These are phyloP conservation scores for Desmophyllum pertusum DNA, from an alignment of 92 coral and sea anemone genomes.

Conservation along the genomic window DNA sequence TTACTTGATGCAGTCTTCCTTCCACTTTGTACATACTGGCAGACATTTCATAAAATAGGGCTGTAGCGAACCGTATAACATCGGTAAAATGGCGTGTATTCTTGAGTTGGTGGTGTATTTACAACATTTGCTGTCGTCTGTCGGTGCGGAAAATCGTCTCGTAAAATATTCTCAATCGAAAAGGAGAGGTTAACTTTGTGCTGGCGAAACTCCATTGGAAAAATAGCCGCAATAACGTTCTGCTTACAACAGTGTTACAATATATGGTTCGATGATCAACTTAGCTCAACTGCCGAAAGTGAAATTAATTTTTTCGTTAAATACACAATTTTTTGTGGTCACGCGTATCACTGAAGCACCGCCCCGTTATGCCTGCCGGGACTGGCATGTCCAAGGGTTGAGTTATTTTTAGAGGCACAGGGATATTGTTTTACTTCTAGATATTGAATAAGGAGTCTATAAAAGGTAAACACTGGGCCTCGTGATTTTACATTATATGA, in stretches of 20 bases:
- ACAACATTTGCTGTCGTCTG: conserved; percentile 4
- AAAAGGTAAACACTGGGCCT: conserved; percentile 16
- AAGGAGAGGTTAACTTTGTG: conserved; percentile 44
- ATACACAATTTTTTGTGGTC: conserved; percentile 28
- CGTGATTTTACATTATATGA: conserved; percentile 12
- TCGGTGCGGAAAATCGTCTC: conserved; percentile 67
- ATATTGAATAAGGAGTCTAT: background rate
- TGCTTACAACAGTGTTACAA: too few relatives aligned
- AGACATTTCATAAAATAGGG: conserved; percentile 28
- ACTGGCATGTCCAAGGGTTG: conserved; percentile 6
- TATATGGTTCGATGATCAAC: background rate
- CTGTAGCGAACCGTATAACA: conserved; percentile 28
- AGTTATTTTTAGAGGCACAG: conserved; percentile 15
- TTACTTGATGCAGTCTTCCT: conserved; percentile 23
- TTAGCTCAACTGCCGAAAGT: conserved; percentile 21
- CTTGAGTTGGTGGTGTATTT: background rate
- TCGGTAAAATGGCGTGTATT: background rate
- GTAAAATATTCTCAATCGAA: conserved; percentile 64
- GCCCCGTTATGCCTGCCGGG: background rate
- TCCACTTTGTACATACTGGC: background rate
- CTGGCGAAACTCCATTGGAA: conserved; percentile 24
- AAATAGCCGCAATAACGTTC: background rate
- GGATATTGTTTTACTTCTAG: conserved; percentile 8
- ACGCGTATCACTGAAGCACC: conserved; percentile 5
- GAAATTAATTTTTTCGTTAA: conserved; percentile 27